phyloP scores from a whole-genome alignment of 2,113 vertebrate species.

The Podarcis raffonei region DNA sequence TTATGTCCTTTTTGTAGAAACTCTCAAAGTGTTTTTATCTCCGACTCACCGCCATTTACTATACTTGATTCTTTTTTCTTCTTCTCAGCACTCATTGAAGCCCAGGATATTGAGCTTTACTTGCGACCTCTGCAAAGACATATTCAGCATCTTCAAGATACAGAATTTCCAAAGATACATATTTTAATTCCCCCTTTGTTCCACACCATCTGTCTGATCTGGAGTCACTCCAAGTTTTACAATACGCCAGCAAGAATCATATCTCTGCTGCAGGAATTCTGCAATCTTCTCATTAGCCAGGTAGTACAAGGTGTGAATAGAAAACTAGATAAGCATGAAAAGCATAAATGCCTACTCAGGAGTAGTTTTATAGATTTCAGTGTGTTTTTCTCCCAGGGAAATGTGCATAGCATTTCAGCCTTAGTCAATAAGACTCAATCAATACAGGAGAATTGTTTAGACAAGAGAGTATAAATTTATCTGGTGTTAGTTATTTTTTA shows the following conservation, averaged over 20 bases:
- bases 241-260: conserved; percentile 72
- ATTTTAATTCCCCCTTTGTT: conserved; percentile 74
- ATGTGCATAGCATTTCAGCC: neutral
- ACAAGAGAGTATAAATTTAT: neutral
- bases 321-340: neutral
- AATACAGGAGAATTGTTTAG: neutral
- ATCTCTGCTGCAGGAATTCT: conserved; percentile 82
- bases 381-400: neutral
- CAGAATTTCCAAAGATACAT: conserved; percentile 67
- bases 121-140: conserved; percentile 75
- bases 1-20: too few relatives aligned
- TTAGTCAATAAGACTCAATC: neutral
- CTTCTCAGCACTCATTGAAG: conserved; percentile 78
- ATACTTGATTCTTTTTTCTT: neutral
- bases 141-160: conserved; percentile 73
- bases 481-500: neutral
- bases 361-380: neutral
- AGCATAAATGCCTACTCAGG: too few relatives aligned
- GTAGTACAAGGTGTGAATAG: conserved; percentile 52
- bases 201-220: conserved; percentile 80
- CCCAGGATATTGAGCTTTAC: conserved; percentile 76
- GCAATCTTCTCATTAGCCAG: conserved; percentile 82
- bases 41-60: fast-evolving
- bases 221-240: conserved; percentile 80
- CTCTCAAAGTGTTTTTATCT: too few relatives aligned